These are phyloP conservation scores for Heliocidaris erythrogramma DNA, from an alignment of 35 echinoderm and acorn worm species.

Conservation along the genomic window DNA sequence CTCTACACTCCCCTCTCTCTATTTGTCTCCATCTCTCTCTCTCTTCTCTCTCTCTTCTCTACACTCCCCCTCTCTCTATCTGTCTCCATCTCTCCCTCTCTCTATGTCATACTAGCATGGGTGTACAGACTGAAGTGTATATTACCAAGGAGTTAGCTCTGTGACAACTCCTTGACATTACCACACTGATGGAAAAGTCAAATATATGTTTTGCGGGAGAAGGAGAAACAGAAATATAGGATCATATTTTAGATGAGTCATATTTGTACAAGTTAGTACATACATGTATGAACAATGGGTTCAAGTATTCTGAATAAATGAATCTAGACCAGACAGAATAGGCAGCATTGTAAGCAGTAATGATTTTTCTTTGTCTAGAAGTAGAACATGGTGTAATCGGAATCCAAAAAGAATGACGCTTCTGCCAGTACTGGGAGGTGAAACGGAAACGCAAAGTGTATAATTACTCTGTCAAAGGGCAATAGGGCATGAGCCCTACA, in stretches of 20 bases:
- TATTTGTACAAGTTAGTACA: background rate
- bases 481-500: no score
- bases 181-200: background rate
- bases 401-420: no score
- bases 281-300: background rate
- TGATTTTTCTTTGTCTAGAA: background rate
- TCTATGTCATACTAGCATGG: background rate
- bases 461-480: no score
- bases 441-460: no score
- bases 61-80: background rate
- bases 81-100: background rate
- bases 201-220: background rate
- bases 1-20: background rate
- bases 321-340: background rate
- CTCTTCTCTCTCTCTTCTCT: background rate
- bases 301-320: constrained; percentile 2
- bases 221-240: background rate
- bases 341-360: background rate
- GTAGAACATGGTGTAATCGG: background rate
- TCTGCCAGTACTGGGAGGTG: no score
- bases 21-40: background rate
- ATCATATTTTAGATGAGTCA: constrained; percentile 2
- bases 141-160: background rate
- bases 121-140: background rate
- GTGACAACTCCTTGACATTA: background rate